Conservation (phyloP, 2,113 vertebrate genomes). For the Microtus pennsylvanicus region DNA sequence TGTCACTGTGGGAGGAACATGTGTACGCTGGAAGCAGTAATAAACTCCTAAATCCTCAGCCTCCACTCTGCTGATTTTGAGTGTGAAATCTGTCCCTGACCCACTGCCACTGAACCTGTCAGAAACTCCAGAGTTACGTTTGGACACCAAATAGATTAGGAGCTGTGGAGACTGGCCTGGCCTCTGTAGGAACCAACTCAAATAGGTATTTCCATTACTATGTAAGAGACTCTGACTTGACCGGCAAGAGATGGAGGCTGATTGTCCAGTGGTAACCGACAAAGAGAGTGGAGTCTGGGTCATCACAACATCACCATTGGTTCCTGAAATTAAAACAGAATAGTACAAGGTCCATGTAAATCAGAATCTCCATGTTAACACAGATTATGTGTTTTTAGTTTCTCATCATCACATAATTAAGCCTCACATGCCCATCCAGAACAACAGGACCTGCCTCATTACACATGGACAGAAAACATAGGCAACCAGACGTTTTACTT, state of each 20-base stretch:
- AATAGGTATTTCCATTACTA: background rate
- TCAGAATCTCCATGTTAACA: background rate
- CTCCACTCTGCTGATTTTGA: background rate
- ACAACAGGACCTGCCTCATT: background rate
- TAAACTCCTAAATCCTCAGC: background rate
- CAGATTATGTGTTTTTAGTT: background rate
- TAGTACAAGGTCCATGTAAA: background rate
- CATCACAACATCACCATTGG: too few relatives aligned
- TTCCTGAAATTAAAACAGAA: background rate
- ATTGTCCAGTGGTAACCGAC: background rate
- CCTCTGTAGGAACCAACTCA: background rate
- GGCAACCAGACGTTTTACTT: background rate
- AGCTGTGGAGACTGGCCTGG: background rate
- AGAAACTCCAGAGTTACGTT: rapidly evolving
- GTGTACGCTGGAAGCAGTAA: background rate
- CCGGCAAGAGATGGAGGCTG: background rate
- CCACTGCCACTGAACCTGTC: background rate
- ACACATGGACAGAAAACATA: background rate
- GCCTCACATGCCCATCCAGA: background rate
- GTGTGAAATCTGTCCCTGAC: background rate
- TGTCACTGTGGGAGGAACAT: background rate
- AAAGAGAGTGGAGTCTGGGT: background rate
- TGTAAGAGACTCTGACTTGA: background rate
- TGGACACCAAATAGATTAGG: background rate
- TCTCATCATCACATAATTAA: background rate